Conservation (phyloP, 2,113 vertebrate genomes). For the Syngnathoides biaculeatus region DNA sequence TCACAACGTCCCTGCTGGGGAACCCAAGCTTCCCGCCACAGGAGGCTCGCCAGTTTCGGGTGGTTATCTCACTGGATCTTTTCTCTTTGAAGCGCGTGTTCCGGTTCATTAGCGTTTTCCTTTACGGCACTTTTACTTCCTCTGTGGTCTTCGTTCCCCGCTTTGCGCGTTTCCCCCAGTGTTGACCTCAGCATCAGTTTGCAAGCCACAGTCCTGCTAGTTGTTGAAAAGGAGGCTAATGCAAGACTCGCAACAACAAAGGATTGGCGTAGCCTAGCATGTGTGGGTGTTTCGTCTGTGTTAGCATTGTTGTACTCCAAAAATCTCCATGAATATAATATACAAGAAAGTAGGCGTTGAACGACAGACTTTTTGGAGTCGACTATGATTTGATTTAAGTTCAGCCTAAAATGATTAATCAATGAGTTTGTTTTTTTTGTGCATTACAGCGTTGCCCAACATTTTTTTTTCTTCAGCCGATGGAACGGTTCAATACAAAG, state of each 20-base stretch:
- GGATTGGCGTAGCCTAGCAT: slow-evolving; percentile 18
- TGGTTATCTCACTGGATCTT: slow-evolving; percentile 28
- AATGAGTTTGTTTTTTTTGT: background rate
- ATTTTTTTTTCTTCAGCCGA: too few species aligned
- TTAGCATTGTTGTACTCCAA: background rate
- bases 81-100: slow-evolving; percentile 9
- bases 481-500: too few species aligned
- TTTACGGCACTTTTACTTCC: background rate
- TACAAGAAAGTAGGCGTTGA: too few species aligned
- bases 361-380: too few species aligned
- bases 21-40: slow-evolving; percentile 28
- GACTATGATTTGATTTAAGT: too few species aligned
- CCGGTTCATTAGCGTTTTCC: slow-evolving; percentile 11
- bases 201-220: slow-evolving; percentile 25
- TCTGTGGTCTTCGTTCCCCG: slow-evolving; percentile 10
- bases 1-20: slow-evolving; percentile 14
- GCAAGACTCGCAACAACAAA: slow-evolving; percentile 11
- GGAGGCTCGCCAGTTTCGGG: slow-evolving; percentile 33
- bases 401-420: too few species aligned
- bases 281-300: slow-evolving; percentile 5
- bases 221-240: background rate
- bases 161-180: background rate
- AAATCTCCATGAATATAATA: background rate
- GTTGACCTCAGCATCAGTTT: slow-evolving; percentile 14
- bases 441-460: too few species aligned